A percentile compares a stretch with the other conserved stretches of the same genome.
phyloP scores from a whole-genome alignment of 1,140 invertebrate genomes.

The Drosophila eugracilis region DNA sequence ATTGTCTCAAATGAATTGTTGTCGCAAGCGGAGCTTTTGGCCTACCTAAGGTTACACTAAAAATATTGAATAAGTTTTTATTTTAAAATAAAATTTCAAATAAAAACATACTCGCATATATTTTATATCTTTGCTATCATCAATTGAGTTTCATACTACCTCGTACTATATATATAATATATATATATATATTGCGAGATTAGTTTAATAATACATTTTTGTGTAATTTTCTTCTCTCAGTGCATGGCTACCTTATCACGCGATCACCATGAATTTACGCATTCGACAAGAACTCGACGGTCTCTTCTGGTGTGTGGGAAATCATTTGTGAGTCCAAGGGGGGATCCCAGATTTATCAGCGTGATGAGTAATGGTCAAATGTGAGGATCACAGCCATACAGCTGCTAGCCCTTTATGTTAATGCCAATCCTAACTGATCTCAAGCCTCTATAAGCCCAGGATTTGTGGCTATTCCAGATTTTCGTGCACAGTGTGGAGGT shows the following conservation, averaged over 20 bases:
- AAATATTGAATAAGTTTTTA: no score
- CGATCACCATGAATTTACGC: constrained; percentile 63
- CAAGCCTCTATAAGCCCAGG: background rate
- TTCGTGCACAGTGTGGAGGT: constrained; percentile 10
- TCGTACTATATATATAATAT: no score
- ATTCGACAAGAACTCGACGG: constrained; percentile 44
- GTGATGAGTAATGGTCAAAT: constrained; percentile 55
- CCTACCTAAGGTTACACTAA: constrained; percentile 4
- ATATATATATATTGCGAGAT: no score
- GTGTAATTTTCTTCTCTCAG: no score
- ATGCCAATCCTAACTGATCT: constrained; percentile 5
- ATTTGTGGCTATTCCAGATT: constrained; percentile 10
- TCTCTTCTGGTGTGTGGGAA: constrained; percentile 60
- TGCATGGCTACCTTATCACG: constrained; percentile 44
- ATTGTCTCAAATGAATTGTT: constrained; percentile 45
- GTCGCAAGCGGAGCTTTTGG: constrained; percentile 45
- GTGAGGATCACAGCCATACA: constrained; percentile 35
- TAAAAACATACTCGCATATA: background rate
- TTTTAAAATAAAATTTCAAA: no score
- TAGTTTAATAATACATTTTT: background rate
- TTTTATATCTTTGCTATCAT: background rate
- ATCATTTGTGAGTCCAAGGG: constrained; percentile 41
- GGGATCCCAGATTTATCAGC: constrained; percentile 38
- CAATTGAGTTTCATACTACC: no score
- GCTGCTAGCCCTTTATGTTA: constrained; percentile 29